Percentiles rank a stretch among this genome's conserved stretches.
Conservation (phyloP, 2,888 invertebrate genomes). For the Idaea straminata region DNA sequence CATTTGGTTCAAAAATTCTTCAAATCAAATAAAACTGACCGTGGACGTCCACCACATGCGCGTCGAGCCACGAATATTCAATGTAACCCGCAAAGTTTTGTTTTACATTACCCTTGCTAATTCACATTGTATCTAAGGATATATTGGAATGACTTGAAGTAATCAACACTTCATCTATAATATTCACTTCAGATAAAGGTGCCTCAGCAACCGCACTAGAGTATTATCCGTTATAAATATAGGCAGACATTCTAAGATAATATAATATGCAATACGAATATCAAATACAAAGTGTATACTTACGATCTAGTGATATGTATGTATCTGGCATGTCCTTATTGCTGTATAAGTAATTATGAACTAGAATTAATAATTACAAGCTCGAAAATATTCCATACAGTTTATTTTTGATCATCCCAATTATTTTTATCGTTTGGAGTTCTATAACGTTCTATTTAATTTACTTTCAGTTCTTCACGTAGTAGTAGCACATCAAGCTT, state of each 20-base stretch:
- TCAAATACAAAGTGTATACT: background rate
- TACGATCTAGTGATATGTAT: constrained; percentile 70
- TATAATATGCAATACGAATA: constrained; percentile 6
- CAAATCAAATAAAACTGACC: no score
- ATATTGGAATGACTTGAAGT: background rate
- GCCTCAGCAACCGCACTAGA: background rate
- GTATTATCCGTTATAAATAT: constrained; percentile 7
- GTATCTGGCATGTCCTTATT: constrained; percentile 65
- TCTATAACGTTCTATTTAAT: background rate
- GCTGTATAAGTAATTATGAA: constrained; percentile 48
- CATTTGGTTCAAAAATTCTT: no score
- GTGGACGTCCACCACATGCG: no score
- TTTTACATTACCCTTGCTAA: no score
- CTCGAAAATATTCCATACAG: constrained; percentile 37
- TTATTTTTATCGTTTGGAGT: constrained; percentile 12
- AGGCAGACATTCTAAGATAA: constrained; percentile 26
- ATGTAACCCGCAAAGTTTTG: no score
- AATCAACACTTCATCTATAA: background rate
- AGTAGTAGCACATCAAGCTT: background rate
- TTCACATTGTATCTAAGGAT: background rate
- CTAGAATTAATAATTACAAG: constrained; percentile 36
- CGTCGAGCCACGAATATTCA: no score
- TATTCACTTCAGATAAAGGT: background rate
- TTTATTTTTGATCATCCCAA: constrained; percentile 33
- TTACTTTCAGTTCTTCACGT: no score